Conservation (phyloP, 2,888 invertebrate genomes). For the Sarcophaga caerulescens region DNA sequence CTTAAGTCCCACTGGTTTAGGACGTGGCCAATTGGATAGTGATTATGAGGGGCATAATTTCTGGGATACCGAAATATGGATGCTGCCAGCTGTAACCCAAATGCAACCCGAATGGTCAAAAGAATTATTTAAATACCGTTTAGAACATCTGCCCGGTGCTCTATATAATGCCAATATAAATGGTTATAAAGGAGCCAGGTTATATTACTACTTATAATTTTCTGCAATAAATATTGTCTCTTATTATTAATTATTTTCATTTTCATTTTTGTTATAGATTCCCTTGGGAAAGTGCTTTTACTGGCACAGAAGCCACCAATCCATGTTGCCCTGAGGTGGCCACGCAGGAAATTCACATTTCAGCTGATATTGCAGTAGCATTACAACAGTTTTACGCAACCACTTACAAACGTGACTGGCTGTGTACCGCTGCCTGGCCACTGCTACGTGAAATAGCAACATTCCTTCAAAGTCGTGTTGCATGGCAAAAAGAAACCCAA, state of each 20-base stretch:
- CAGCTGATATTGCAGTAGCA: constrained; percentile 84
- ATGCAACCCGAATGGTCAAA: constrained; percentile 82
- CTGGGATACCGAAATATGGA: constrained; percentile 86
- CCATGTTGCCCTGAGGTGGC: constrained; percentile 84
- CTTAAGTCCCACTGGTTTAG: constrained; percentile 84
- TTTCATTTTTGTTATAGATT: constrained; percentile 78
- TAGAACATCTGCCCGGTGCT: constrained; percentile 82
- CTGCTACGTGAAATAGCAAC: constrained; percentile 83
- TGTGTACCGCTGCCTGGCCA: constrained; percentile 82
- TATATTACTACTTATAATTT: background rate
- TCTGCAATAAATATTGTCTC: background rate
- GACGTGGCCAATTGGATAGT: constrained; percentile 78
- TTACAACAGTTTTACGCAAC: constrained; percentile 75
- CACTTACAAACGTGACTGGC: constrained; percentile 75
- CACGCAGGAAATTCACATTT: constrained; percentile 83
- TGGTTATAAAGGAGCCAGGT: constrained; percentile 84
- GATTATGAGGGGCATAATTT: constrained; percentile 84
- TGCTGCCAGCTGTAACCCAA: constrained; percentile 83
- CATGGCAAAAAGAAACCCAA: constrained; percentile 82
- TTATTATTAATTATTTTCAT: background rate
- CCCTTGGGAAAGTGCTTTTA: constrained; percentile 85
- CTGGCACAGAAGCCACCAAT: constrained; percentile 84
- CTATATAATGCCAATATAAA: constrained; percentile 82
- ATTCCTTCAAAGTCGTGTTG: constrained; percentile 83
- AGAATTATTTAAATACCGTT: constrained; percentile 82